These are phyloP conservation scores for Arge pagana DNA, from an alignment of 2,888 invertebrate species.

Conservation along the genomic window DNA sequence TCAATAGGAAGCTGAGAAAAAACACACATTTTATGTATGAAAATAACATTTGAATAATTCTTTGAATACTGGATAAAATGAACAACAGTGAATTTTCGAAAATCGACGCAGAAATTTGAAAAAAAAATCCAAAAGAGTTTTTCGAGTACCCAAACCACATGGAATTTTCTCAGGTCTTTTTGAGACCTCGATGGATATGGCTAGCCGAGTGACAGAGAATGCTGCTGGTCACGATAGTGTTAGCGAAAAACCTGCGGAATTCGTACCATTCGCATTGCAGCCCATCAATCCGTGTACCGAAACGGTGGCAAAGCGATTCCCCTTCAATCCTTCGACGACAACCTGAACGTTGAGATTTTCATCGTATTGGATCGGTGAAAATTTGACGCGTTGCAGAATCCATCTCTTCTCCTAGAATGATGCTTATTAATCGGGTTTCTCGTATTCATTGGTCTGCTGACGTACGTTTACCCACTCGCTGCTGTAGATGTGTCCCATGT, in stretches of 20 bases:
- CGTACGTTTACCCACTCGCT: slow-evolving; percentile 13
- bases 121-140: too few species aligned
- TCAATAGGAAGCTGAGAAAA: too few species aligned
- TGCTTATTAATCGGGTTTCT: neutral
- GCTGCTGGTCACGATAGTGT: too few species aligned
- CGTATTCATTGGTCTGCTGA: neutral
- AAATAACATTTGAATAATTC: too few species aligned
- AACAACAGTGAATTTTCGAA: too few species aligned
- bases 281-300: slow-evolving; percentile 34
- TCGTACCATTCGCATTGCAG: slow-evolving; percentile 35
- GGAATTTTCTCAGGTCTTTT: too few species aligned
- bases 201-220: too few species aligned
- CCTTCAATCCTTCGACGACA: slow-evolving; percentile 33
- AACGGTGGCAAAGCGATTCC: slow-evolving; percentile 31
- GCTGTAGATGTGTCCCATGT: slow-evolving; percentile 11
- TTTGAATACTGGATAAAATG: too few species aligned
- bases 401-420: slow-evolving; percentile 24
- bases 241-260: slow-evolving; percentile 13
- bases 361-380: slow-evolving; percentile 26
- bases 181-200: too few species aligned
- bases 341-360: slow-evolving; percentile 28
- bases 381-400: slow-evolving; percentile 29
- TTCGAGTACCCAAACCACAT: too few species aligned
- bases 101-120: too few species aligned
- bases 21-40: too few species aligned